Base-by-base conservation (phyloP, 2,888 invertebrate species). In the Tipula helvola region DNA sequence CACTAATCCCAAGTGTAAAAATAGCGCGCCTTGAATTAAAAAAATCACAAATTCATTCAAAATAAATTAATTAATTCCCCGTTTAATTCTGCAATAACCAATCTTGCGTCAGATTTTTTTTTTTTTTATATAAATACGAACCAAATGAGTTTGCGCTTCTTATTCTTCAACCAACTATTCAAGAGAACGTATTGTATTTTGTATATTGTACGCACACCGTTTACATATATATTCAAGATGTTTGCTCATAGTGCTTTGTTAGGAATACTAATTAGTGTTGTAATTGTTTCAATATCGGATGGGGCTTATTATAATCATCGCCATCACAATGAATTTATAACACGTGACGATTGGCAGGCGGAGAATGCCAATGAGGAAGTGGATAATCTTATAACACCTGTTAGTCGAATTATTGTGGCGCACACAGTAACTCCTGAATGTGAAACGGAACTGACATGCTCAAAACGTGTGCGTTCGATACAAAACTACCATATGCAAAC, bases 401-500 rank as follows among this genome's bases (percentile, higher is more conserved):
- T 92, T 47, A 89, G 90, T 0, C 91, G 91, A 13, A 94, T 95
- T 0, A 93, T 95, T 86, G 93, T 95, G 87, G 92, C 93, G 0
- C 95, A 95, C 88, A 86, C 86, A 1, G 86, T 52, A 12, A 86
- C 86, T 3, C 44, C 42, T 2, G 47, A n/a, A 47, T 86, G 86
- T 86, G 42, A 13, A 47, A 92, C 92, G 47, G 91, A 93, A 92
- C 93, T 93, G 0, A 91, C 92, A 87, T 95, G 95, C 88, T 92
- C 93, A 1, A 92, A 93, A 8, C 92, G 92, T 1, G 94, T 95
- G 2, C 93, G 94, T 13, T 90, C 92, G 39, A 93, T 95, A 86
- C 96, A 96, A 90, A 93, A 92, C 36, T 95, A 93, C 89, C 96
- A 96, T 90, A 94, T 96, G 52, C 95, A 95, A 88, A 93, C 93